Base-by-base conservation (phyloP, 2,113 vertebrate species). In the Psephotus haematonotus region DNA sequence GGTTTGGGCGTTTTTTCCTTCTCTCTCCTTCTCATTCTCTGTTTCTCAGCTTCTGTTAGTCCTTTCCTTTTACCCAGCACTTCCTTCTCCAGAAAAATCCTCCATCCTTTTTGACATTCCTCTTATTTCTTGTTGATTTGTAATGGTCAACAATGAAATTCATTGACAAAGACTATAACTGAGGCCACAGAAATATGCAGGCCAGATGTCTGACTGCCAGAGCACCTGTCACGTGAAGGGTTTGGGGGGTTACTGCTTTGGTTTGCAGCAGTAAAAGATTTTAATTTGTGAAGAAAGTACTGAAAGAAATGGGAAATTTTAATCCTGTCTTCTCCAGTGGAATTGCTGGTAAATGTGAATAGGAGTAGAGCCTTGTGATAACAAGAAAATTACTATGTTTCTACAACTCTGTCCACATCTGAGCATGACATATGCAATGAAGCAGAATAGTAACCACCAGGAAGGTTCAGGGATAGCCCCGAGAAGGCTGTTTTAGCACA, bases 1-100 rank as follows among this genome's bases (percentile, higher is more conserved):
- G 25, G 16, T 2, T 35, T 59, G 24, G 7, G 2, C 0, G 1
- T 25, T 44, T 70, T 81, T 28, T 4, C 4, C 10, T 3, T 7
- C 63, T 55, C 29, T 53, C 65, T 19, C 12, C 52, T 59, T 44
- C 70, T 39, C 4, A 22, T 78, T 74, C 41, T 77, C 31, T 87
- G 9, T 70, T 90, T 70, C 60, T 68, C 35, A 62, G 2, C 9
- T 63, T 77, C 16, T 63, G 3, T 59, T 31, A 41, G 17, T 41
- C 13, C 23, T 53, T 17, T 63, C 10, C 52, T 4, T 57, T 4
- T 9, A 1, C 4, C 17, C 33, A 65, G 24, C 33, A 78, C 6
- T 46, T 77, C 18, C n/a, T 82, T 67, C 31, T 53, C 70, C 70
- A n/a, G 29, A 82, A 20, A 3, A 82, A 6, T 60, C 68, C 52